Percentiles rank a stretch among this genome's conserved stretches.
These are phyloP conservation scores for Tenthredo livida DNA, from an alignment of 2,888 invertebrate genomes.

Conservation along the genomic window DNA sequence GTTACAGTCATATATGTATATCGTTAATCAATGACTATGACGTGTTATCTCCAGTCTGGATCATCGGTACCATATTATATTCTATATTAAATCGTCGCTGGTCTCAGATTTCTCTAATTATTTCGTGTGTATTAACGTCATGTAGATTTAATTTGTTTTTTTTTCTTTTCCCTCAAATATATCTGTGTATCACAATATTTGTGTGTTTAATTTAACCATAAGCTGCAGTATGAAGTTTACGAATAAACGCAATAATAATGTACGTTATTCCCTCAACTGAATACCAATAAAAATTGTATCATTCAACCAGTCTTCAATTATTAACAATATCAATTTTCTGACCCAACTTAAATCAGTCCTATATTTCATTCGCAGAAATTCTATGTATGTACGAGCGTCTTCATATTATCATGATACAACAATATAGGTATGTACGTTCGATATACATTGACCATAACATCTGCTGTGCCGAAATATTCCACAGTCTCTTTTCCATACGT, in stretches of 20 bases:
- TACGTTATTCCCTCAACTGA: neutral
- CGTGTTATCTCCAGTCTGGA: slow-evolving; percentile 8
- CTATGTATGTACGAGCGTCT: neutral
- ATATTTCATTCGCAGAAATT: neutral
- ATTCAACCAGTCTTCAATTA: neutral
- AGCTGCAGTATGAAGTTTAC: neutral
- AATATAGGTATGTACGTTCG: neutral
- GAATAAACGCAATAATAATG: neutral
- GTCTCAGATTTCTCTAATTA: neutral
- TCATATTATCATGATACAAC: neutral
- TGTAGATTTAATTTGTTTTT: neutral
- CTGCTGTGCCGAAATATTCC: slow-evolving; percentile 35
- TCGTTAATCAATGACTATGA: slow-evolving; percentile 8
- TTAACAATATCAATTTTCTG: neutral
- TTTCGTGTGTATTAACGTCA: neutral
- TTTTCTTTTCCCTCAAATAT: neutral
- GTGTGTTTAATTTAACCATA: neutral
- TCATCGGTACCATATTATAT: neutral
- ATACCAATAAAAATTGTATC: neutral
- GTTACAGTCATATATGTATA: neutral
- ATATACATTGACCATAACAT: neutral
- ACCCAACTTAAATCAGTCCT: neutral
- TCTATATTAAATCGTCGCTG: neutral
- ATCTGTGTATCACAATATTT: neutral
- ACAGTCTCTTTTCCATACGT: neutral